Base-by-base conservation (phyloP, 2,113 vertebrate species). In the Dermatemys mawii region DNA sequence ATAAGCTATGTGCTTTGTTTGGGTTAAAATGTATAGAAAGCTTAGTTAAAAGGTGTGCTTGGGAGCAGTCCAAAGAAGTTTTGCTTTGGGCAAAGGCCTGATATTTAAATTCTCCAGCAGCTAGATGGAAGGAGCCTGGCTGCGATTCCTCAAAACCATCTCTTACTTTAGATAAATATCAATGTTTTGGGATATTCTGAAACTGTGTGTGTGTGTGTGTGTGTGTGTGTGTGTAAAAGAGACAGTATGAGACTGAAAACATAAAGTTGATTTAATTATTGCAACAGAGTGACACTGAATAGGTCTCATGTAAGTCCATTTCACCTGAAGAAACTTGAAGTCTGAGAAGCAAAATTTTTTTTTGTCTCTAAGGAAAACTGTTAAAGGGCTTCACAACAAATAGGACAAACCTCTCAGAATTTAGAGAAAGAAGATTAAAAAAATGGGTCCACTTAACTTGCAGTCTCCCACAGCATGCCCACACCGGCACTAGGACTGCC, bases 221-320 rank as follows among this genome's bases (percentile, higher is more conserved):
- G 26, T 55, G 53, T 54, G 22, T 26, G 53, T 11, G 27, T 46
- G 46, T 46, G 46, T 46, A n/a, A 89, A 53, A 89, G 32, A 90
- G 87, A 48, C 93, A 60, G 2, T 92, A 22, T 32, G 44, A 75
- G 83, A 89, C 70, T 82, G 84, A 92, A 95, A 46, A 83, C 95
- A 88, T 96, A 84, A 95, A 75, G 83, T 91, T 96, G 90, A 83
- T 93, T 90, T 93, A 94, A 91, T 92, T 96, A 63, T 46, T 88
- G 27, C 6, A 16, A 92, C 94, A 92, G 55, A 94, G 86, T 50
- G 83, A 94, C 54, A 86, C 44, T 60, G 94, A 94, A 95, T 60
- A 78, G 88, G 19, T 50, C 51, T 16, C 82, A 55, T 2, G 53
- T 88, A 90, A 90, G 89, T 63, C 57, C 90, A 86, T 86, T 92